A percentile compares a stretch with the other conserved stretches of the same genome.
phyloP scores from a whole-genome alignment of 2,113 vertebrate species.

The Tiliqua scincoides region DNA sequence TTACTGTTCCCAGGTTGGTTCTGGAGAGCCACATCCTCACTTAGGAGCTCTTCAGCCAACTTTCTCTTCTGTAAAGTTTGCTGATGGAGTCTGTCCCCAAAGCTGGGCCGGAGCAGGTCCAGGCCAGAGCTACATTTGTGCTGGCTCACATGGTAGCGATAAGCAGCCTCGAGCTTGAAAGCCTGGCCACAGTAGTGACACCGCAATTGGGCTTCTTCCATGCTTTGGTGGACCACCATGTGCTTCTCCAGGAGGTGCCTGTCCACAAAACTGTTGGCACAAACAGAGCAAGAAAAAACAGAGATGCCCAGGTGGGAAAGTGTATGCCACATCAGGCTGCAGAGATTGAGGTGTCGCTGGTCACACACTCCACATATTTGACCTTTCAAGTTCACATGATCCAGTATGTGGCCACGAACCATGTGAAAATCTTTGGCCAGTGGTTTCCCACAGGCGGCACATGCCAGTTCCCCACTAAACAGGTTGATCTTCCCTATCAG shows the following conservation, averaged over 20 bases:
- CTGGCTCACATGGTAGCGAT: conserved; percentile 89
- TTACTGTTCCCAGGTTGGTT: conserved; percentile 82
- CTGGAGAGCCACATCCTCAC: conserved; percentile 69
- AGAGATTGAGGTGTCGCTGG: conserved; percentile 85
- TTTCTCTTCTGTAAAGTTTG: conserved; percentile 76
- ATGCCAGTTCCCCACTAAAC: conserved; percentile 82
- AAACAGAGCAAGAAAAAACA: conserved; percentile 90
- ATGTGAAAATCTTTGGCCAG: conserved; percentile 90
- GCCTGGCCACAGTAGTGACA: conserved; percentile 81
- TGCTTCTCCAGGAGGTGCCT: conserved; percentile 89
- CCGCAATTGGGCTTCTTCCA: conserved; percentile 81
- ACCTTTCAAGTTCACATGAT: conserved; percentile 86
- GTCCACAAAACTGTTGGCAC: conserved; percentile 90
- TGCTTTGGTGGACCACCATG: conserved; percentile 83
- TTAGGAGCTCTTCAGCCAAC: conserved; percentile 70
- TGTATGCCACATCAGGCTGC: conserved; percentile 92
- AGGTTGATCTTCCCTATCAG: conserved; percentile 68
- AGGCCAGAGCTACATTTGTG: conserved; percentile 82
- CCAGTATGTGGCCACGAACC: conserved; percentile 86
- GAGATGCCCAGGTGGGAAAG: conserved; percentile 88
- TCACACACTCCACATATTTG: conserved; percentile 88
- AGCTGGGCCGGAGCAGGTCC: conserved; percentile 57
- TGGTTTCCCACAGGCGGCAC: conserved; percentile 82
- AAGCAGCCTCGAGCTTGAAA: conserved; percentile 82
- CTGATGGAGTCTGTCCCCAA: conserved; percentile 59